Evolutionary conservation across 2,113 vertebrate species (phyloP).

Genomic region (Syngnathoides biaculeatus): DNA sequence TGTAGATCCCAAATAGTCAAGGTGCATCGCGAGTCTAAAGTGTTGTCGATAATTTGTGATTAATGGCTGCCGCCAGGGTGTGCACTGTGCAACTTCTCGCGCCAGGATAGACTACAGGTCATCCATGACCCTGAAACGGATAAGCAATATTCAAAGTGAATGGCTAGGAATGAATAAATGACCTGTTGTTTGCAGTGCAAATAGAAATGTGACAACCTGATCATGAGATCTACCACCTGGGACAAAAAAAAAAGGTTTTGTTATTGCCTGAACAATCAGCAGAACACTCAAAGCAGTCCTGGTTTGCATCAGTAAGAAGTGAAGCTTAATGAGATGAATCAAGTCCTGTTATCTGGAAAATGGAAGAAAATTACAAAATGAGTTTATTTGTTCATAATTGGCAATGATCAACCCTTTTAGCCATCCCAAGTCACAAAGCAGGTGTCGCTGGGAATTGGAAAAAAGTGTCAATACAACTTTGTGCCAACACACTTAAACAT

Average conservation of each 20-base stretch:
- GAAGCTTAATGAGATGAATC: background rate
- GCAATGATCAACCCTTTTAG: background rate
- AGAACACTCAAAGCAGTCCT: background rate
- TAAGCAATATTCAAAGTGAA: background rate
- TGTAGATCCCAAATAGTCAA: background rate
- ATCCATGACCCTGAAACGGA: background rate
- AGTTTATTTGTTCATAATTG: slow-evolving; percentile 18
- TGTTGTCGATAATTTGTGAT: no score
- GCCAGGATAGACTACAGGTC: background rate
- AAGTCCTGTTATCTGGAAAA: background rate
- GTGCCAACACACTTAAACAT: slow-evolving; percentile 6
- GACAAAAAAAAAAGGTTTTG: background rate
- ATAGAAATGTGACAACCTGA: background rate
- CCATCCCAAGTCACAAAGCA: background rate
- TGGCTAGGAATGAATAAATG: background rate
- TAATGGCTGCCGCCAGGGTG: background rate
- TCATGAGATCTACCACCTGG: background rate
- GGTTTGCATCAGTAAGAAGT: background rate
- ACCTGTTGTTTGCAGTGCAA: background rate
- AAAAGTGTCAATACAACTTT: slow-evolving; percentile 1
- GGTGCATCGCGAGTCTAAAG: background rate
- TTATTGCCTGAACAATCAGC: background rate
- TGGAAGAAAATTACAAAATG: background rate
- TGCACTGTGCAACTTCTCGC: background rate
- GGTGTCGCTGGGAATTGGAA: slow-evolving; percentile 9